phyloP scores from a whole-genome alignment of 92 coral and sea anemone species.

The Isaurus tuberculatus region DNA sequence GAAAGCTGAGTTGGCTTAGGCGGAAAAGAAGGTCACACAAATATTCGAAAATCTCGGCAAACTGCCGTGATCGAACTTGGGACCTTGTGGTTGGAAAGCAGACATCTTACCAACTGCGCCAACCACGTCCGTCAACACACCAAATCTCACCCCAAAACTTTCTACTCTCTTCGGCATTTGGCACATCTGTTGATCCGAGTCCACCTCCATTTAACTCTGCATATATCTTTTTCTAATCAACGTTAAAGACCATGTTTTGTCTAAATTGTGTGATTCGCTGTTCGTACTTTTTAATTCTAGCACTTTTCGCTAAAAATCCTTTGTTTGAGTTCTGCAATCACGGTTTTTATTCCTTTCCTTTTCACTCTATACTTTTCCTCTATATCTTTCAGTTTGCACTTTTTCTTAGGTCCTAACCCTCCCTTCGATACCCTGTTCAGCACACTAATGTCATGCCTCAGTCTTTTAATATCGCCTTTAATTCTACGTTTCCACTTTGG shows the following conservation, averaged over 20 bases:
- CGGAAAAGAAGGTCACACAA: too few relatives aligned
- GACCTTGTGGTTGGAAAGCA: too few relatives aligned
- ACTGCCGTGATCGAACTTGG: too few relatives aligned
- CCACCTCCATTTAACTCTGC: conserved; percentile 19
- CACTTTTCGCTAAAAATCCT: conserved; percentile 14
- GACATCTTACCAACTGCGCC: too few relatives aligned
- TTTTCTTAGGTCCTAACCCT: neutral
- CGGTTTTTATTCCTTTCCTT: conserved; percentile 12
- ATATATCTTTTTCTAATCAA: conserved; percentile 17
- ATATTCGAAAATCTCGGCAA: too few relatives aligned
- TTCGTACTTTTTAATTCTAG: conserved; percentile 11
- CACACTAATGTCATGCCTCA: conserved; percentile 22
- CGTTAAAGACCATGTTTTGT: conserved; percentile 11
- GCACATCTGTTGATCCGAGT: conserved; percentile 18
- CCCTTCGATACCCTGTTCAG: conserved; percentile 24
- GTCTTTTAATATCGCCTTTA: conserved; percentile 12
- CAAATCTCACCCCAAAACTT: conserved; percentile 27
- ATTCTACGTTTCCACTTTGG: neutral
- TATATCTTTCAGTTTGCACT: neutral
- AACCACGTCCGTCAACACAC: conserved; percentile 14
- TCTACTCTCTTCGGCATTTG: conserved; percentile 25
- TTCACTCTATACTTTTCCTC: neutral
- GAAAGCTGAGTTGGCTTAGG: too few relatives aligned
- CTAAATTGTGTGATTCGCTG: conserved; percentile 20
- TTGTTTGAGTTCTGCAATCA: conserved; percentile 10